phyloP scores from a whole-genome alignment of 2,888 invertebrate species.

The Netelia inedita region DNA sequence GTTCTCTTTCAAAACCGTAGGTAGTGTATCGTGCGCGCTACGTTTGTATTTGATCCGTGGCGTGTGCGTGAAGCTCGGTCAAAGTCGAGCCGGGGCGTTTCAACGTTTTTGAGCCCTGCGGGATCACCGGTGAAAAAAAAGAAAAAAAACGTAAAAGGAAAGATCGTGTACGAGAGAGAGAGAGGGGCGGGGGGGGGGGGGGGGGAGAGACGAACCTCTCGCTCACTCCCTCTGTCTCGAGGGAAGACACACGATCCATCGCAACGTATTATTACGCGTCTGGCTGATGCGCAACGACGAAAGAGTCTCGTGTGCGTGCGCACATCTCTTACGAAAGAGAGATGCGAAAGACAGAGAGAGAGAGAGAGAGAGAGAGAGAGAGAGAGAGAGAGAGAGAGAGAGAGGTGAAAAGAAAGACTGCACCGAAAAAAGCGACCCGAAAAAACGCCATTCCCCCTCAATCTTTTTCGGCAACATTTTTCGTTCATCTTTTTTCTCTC shows the following conservation, averaged over 20 bases:
- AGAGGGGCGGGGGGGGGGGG: not conserved
- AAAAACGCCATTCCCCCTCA: slow-evolving; percentile 25
- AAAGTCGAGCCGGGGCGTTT: slow-evolving; percentile 73
- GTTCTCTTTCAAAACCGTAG: slow-evolving; percentile 26
- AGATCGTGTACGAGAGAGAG: not conserved
- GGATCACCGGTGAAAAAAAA: slow-evolving; percentile 65
- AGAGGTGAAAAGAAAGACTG: slow-evolving; percentile 37
- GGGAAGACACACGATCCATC: slow-evolving; percentile 53
- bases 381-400: slow-evolving; percentile 52
- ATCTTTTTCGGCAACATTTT: slow-evolving; percentile 38
- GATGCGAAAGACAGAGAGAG: slow-evolving; percentile 61
- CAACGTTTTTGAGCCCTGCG: slow-evolving; percentile 80
- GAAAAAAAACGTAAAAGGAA: not conserved
- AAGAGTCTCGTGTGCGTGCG: slow-evolving; percentile 63
- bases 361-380: slow-evolving; percentile 49
- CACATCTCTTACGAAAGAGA: slow-evolving; percentile 30
- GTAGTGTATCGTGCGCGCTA: slow-evolving; percentile 48
- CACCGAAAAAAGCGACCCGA: slow-evolving; percentile 54
- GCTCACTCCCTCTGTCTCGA: slow-evolving; percentile 2
- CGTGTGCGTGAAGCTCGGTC: slow-evolving; percentile 75
- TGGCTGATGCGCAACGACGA: slow-evolving; percentile 77
- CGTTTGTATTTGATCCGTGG: slow-evolving; percentile 59
- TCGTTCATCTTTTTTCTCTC: not conserved
- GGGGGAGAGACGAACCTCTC: slow-evolving; percentile 24
- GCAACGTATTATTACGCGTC: slow-evolving; percentile 84